Evolutionary conservation across 2,888 invertebrate species (phyloP).

Genomic region (Pristionchus japonicus): DNA sequence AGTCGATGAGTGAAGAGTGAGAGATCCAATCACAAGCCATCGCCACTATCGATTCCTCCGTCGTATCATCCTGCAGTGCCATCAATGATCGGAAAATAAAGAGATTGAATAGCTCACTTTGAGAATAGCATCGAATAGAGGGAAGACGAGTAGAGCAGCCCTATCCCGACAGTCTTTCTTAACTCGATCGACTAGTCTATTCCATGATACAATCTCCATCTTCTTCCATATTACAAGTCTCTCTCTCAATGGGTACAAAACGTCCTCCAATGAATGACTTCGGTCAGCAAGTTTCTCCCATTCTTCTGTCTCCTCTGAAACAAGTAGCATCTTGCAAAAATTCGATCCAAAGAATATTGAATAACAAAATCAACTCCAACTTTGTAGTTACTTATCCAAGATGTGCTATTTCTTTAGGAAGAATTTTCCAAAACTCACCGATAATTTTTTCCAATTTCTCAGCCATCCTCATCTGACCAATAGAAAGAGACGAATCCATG

Average conservation of each 20-base stretch:
- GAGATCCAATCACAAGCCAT: constrained; percentile 80
- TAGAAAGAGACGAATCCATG: constrained; percentile 77
- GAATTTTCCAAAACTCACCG: too few relatives aligned
- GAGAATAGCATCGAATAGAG: constrained; percentile 66
- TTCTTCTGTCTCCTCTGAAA: constrained; percentile 68
- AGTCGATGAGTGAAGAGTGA: constrained; percentile 88
- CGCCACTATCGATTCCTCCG: constrained; percentile 57
- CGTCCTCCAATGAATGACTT: constrained; percentile 83
- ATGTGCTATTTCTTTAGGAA: too few relatives aligned
- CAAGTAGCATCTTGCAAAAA: too few relatives aligned
- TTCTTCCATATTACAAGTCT: constrained; percentile 92
- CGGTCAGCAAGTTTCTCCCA: constrained; percentile 74
- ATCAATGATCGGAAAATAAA: not conserved
- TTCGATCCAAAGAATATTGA: too few relatives aligned
- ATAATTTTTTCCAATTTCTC: constrained; percentile 91
- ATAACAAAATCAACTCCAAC: not conserved
- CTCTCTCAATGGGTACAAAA: constrained; percentile 84
- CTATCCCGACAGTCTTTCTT: constrained; percentile 60
- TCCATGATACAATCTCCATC: constrained; percentile 66
- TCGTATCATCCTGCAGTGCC: constrained; percentile 45
- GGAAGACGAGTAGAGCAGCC: constrained; percentile 67
- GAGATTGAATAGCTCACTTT: constrained; percentile 15
- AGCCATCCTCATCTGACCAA: constrained; percentile 89
- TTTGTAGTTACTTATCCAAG: not conserved
- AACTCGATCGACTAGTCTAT: constrained; percentile 52